Conservation (phyloP, 2,888 invertebrate genomes). For the Trimorus sp. region DNA sequence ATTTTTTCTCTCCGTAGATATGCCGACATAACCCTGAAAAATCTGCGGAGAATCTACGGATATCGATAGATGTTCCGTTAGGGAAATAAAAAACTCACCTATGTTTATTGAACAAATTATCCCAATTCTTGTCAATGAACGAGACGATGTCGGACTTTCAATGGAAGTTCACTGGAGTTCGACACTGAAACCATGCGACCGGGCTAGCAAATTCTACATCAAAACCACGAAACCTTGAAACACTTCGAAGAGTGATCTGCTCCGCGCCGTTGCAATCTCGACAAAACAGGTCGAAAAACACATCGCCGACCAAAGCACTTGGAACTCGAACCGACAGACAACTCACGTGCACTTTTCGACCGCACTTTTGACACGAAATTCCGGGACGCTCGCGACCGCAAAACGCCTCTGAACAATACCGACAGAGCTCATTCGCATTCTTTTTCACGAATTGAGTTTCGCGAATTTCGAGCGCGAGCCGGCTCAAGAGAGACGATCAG, state of each 20-base stretch:
- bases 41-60: too few species aligned
- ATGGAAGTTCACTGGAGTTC: constrained; percentile 91
- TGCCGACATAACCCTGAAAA: too few species aligned
- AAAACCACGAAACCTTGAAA: constrained; percentile 88
- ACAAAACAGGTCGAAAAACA: constrained; percentile 89
- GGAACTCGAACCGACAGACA: constrained; percentile 88
- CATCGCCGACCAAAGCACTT: constrained; percentile 88
- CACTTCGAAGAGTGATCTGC: constrained; percentile 86
- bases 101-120: constrained; percentile 86
- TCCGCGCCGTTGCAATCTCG: constrained; percentile 86
- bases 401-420: constrained; percentile 84
- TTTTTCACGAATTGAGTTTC: too few species aligned
- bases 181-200: constrained; percentile 89
- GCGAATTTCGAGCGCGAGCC: too few species aligned
- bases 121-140: constrained; percentile 92
- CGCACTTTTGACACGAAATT: constrained; percentile 85
- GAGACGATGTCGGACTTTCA: constrained; percentile 92
- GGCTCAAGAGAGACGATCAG: too few species aligned
- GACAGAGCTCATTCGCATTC: too few species aligned
- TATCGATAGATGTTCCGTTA: too few species aligned
- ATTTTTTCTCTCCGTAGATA: too few species aligned
- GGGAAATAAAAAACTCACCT: constrained; percentile 85
- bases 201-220: constrained; percentile 89
- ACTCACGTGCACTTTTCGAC: constrained; percentile 84
- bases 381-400: constrained; percentile 84